phyloP scores from a whole-genome alignment of 2,797 vertebrate species.

The Characodon lateralis region DNA sequence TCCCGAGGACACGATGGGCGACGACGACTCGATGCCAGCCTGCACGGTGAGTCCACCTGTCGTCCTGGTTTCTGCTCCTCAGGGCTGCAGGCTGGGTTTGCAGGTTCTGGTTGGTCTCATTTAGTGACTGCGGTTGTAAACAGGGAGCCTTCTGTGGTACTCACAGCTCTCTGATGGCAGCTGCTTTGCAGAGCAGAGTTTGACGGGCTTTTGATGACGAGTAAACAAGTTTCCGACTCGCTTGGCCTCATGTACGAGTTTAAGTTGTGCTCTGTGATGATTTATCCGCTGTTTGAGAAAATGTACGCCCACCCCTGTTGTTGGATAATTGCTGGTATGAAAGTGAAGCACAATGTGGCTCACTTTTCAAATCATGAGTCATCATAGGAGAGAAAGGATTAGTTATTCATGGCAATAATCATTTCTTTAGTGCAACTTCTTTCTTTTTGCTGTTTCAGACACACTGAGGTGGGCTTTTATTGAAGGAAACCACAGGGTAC shows the following conservation, averaged over 20 bases:
- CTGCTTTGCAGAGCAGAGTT: background rate
- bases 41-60: conserved; percentile 67
- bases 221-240: conserved; percentile 4
- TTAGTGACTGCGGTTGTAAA: conserved; percentile 25
- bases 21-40: conserved; percentile 69
- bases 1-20: conserved; percentile 71
- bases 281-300: conserved; percentile 28
- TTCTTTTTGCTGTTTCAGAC: background rate
- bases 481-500: background rate
- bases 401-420: background rate
- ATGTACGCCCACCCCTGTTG: conserved; percentile 42
- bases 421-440: background rate
- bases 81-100: background rate
- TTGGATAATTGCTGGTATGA: conserved; percentile 52
- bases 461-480: background rate
- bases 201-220: conserved; percentile 15
- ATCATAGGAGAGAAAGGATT: conserved; percentile 5
- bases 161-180: background rate
- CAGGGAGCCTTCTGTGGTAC: conserved; percentile 29
- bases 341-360: conserved; percentile 36
- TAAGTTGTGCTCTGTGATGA: conserved; percentile 8
- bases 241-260: background rate
- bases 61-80: background rate
- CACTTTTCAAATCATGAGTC: conserved; percentile 49
- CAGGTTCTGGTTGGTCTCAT: background rate